Conservation (phyloP, 2,797 vertebrate genomes). For the Peromyscus aztecus region DNA sequence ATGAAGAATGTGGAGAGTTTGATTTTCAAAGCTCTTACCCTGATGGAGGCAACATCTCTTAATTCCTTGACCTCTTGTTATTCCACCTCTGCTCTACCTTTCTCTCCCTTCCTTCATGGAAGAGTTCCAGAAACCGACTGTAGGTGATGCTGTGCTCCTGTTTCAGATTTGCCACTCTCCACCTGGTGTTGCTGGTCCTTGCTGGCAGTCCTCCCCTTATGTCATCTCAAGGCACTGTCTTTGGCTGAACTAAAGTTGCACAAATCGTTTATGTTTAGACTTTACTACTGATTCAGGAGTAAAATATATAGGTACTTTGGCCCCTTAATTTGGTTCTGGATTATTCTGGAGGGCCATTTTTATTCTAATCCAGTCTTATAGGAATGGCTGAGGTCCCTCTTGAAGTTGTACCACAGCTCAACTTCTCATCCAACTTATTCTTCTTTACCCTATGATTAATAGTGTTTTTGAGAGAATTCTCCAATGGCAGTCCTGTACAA, state of each 20-base stretch:
- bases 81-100: background rate
- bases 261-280: background rate
- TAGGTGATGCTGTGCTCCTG: background rate
- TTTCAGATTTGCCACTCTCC: background rate
- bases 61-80: background rate
- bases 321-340: background rate
- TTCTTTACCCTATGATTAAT: background rate
- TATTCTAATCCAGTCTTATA: background rate
- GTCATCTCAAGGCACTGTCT: background rate
- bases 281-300: background rate
- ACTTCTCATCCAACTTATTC: background rate
- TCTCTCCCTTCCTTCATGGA: background rate
- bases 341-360: background rate
- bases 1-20: background rate
- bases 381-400: background rate
- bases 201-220: background rate
- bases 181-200: background rate
- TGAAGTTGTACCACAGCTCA: background rate
- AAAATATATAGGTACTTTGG: background rate
- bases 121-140: background rate
- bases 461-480: background rate
- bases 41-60: background rate
- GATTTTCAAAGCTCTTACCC: constrained; percentile 11
- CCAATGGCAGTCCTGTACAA: background rate
- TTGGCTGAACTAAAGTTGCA: constrained; percentile 23